Conservation (phyloP, 2,113 vertebrate species). For the Crotalus horridus region DNA sequence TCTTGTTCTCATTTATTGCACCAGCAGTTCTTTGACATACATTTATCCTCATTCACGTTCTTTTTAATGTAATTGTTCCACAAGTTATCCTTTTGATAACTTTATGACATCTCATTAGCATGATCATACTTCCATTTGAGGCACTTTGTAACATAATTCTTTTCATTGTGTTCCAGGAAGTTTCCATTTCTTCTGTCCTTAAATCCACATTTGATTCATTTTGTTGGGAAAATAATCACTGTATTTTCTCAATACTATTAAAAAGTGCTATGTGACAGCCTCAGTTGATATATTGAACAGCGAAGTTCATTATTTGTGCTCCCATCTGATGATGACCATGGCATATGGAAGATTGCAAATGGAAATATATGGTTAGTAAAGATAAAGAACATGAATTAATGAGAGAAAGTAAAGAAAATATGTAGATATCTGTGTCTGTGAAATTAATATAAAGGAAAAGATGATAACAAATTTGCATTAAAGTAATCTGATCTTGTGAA, state of each 20-base stretch:
- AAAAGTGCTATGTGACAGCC: background rate
- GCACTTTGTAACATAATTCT: no score
- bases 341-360: background rate
- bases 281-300: background rate
- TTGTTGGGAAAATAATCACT: background rate
- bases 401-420: background rate
- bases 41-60: no score
- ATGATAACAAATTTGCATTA: background rate
- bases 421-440: background rate
- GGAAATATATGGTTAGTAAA: background rate
- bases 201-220: background rate
- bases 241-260: background rate
- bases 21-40: background rate
- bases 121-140: background rate
- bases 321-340: background rate
- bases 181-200: background rate
- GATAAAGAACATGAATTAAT: background rate
- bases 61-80: background rate
- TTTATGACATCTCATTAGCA: background rate
- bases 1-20: background rate
- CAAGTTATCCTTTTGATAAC: background rate
- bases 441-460: background rate
- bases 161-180: no score
- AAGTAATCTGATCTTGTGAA: background rate
- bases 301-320: background rate